Percentiles rank a stretch among this genome's conserved stretches.
Conservation (phyloP, 2,888 invertebrate genomes). For the Temnothorax ravouxi region DNA sequence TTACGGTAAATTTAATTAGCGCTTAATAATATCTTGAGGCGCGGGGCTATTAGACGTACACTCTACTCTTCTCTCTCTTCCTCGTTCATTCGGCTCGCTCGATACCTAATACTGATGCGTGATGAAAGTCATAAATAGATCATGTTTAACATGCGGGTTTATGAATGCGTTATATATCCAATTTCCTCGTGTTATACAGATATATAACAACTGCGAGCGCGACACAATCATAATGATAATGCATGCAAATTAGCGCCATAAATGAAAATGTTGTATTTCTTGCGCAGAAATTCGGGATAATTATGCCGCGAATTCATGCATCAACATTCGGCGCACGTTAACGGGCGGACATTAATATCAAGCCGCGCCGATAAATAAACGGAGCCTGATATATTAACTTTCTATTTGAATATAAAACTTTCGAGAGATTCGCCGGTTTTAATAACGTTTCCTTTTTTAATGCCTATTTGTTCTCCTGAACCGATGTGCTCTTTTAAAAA, state of each 20-base stretch:
- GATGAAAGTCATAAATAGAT: conserved; percentile 48
- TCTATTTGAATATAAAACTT: background rate
- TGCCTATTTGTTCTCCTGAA: background rate
- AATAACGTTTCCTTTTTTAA: conserved; percentile 1
- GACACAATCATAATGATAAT: conserved; percentile 51
- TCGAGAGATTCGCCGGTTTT: background rate
- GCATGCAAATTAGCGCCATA: conserved; percentile 46
- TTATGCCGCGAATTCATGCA: conserved; percentile 33
- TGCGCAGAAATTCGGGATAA: conserved; percentile 38
- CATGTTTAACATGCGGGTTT: conserved; percentile 25
- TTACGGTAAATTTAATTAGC: background rate
- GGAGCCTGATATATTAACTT: background rate
- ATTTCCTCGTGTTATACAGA: conserved; percentile 25
- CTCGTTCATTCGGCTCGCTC: background rate
- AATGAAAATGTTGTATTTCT: conserved; percentile 49
- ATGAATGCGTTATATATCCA: conserved; percentile 44
- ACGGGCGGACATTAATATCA: conserved; percentile 19
- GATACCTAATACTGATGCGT: conserved; percentile 3
- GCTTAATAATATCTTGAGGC: background rate
- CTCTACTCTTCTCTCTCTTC: background rate
- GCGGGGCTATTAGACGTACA: background rate
- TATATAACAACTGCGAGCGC: conserved; percentile 11
- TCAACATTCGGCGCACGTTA: conserved; percentile 29
- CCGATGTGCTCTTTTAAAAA: background rate
- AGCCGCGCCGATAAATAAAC: conserved; percentile 21